A percentile compares a stretch with the other conserved stretches of the same genome.
phyloP scores from a whole-genome alignment of 2,888 invertebrate species.

The Kuschelorhynchus macadamiae region DNA sequence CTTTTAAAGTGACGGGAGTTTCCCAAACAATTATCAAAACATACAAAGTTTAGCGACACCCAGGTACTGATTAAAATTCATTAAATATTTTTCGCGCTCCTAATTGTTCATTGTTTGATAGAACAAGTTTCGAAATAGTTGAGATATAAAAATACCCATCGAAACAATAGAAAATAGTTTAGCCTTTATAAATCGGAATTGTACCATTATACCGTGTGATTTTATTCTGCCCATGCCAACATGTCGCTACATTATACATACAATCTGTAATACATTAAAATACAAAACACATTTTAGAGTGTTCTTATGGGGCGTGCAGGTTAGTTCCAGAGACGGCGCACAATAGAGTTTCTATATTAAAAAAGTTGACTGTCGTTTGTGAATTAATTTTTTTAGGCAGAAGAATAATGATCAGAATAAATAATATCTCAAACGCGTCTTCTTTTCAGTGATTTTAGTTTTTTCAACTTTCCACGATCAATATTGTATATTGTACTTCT shows the following conservation, averaged over 20 bases:
- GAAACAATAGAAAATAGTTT: conserved; percentile 47
- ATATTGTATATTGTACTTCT: too few species aligned
- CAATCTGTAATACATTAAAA: conserved; percentile 45
- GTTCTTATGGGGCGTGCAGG: conserved; percentile 17
- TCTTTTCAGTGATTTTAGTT: too few species aligned
- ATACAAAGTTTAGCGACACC: conserved; percentile 28
- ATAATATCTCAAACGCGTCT: too few species aligned
- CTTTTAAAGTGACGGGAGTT: too few species aligned
- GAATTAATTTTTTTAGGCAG: too few species aligned
- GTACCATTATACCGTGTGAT: conserved; percentile 46
- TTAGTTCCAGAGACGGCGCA: conserved; percentile 18
- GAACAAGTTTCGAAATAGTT: conserved; percentile 33
- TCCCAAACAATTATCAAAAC: conserved; percentile 26
- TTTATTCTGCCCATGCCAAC: conserved; percentile 29
- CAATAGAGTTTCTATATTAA: background rate
- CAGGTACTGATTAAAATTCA: conserved; percentile 33
- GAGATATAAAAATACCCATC: conserved; percentile 25
- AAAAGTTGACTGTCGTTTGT: too few species aligned
- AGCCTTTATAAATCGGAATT: conserved; percentile 45
- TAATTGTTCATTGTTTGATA: conserved; percentile 47
- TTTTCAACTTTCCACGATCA: too few species aligned
- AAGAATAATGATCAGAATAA: background rate
- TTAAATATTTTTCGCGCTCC: conserved; percentile 30
- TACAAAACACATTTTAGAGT: conserved; percentile 35
- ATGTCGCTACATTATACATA: conserved; percentile 43